Base-by-base conservation (phyloP, 2,888 invertebrate species). In the Microplitis manilae region DNA sequence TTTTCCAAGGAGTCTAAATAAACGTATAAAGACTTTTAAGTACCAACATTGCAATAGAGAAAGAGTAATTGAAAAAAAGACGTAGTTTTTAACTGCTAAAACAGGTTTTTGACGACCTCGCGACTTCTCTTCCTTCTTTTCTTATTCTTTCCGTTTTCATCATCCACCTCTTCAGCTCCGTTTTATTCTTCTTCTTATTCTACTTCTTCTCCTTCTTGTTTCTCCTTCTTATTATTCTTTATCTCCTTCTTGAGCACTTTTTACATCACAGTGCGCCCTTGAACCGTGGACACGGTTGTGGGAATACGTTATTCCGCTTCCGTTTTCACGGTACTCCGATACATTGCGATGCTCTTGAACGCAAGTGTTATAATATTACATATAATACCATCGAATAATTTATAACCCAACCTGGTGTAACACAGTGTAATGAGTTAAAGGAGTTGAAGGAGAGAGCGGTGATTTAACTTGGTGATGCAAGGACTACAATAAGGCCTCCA, bases 31-130 rank as follows among this genome's bases (percentile, higher is more conserved):
- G 15, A 8, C 15, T 20, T 15, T 13, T 17, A 62, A 20, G 62
- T 62, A 13, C 15, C 17, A 39, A 62, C 13, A 30, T 30, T 40
- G 62, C 41, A 40, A 62, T 72, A 64, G 39, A 40, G 64, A 41
- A 61, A 72, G 41, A 72, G 64, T 64, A 72, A 20, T 64, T 70
- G 70, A 60, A 70, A 60, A 70, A 81, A 79, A 70, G 39, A 77
- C 60, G 73, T 68, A 75, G 70, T 70, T 73, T 62, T 61, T 67
- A 74, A 75, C 71, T 77, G 76, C 76, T 77, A 65, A 79, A 81
- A 81, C 81, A 79, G 81, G 81, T 81, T 81, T 79, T 73, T 72
- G 62, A 78, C 75, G 77, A 79, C 80, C 80, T 79, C 80, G 77
- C 80, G 80, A 73, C 75, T 76, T 72, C 71, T 68, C 77, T 69